Base-by-base conservation (phyloP, 2,888 invertebrate genomes). In the Blastobasis lacticolella region DNA sequence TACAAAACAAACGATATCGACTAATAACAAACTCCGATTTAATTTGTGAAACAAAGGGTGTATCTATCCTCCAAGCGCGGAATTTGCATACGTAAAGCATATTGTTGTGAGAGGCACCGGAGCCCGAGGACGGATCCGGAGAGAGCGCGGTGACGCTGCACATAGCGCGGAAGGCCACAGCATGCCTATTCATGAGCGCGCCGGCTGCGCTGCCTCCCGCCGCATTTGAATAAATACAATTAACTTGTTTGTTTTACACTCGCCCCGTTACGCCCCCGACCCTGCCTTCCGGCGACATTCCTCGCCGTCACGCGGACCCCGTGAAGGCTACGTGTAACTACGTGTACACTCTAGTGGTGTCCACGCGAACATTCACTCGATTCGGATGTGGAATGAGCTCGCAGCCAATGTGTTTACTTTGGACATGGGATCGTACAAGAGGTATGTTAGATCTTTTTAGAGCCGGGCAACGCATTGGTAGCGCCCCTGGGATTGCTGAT, bases 161-260 rank as follows among this genome's bases (percentile, higher is more conserved):
- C 75, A 79, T 79, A 75, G 77, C 71, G 60, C 54, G 69, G 71
- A 75, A 73, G 59, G 61, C 66, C 66, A 63, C 60, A 62, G 66
- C 74, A 80, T 83, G 79, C 75, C 69, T 87, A 88, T 88, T 85
- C 85, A 87, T 86, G 84, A 87, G 75, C 54, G 69, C 73, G 74
- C 71, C 83, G 81, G 81, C 82, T 79, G 84, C 71, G 69, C 59
- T 41, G 61, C 71, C 69, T 69, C 61, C 71, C 71, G 63, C 65
- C 76, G 65, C 79, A 87, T 88, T 87, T 86, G 81, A 88, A 88
- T 87, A 88, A 86, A 87, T 85, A 88, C 86, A 86, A 88, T 88
- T 88, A 86, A 83, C 85, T 88, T 87, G 85, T 88, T 87, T 88
- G 87, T 85, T 86, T 86, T 85, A 52, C 52, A 76, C 77, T 74